Base-by-base conservation (phyloP, 1,140 invertebrate genomes). In the Dreissena polymorpha region DNA sequence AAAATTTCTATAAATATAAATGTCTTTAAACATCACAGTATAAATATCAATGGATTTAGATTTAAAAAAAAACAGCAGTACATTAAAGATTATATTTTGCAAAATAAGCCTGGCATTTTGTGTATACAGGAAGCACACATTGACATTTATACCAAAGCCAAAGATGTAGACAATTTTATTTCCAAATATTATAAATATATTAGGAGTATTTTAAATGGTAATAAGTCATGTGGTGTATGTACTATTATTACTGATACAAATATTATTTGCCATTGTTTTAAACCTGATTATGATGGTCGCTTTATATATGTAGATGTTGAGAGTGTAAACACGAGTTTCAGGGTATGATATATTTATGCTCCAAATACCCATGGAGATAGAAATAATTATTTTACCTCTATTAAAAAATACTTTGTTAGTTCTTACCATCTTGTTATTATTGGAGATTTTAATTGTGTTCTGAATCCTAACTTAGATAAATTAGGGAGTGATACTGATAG, bases 361-460 rank as follows among this genome's bases (percentile, higher is more conserved):
- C 85, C 87, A 51, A 81, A 73, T 67, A 55, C 21, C 57, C 55
- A 5, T n/a, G 27, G 10, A 0, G 81, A 85, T 25, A 67, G 87
- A 65, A 84, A 63, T 39, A 29, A 69, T 7, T 85, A 85, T 80
- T 78, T 86, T 78, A 14, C 63, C n/a, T n/a, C 67, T 65, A n/a
- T 88, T 27, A n/a, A 77, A 27, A 77, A 55, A 27, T 65, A 72
- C 82, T 63, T 85, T 14, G 67, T 81, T 16, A 81, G 75, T 12
- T 29, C 73, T 14, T 72, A 65, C 16, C 13, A 69, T 57, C 57
- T 85, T 53, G 78, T 88, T 53, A 21, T 88, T 7, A 63, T 39
- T 10, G 85, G 87, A 3, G 86, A 88, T 70, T 88, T 83, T 83
- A 88, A 88, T 67, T 88, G 70, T 86, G 76, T 88, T 14, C 25